Evolutionary conservation across 2,797 vertebrate species (phyloP), one percentile per base, ranked within the genome.

Genomic region (Leptodactylus fallax): DNA sequence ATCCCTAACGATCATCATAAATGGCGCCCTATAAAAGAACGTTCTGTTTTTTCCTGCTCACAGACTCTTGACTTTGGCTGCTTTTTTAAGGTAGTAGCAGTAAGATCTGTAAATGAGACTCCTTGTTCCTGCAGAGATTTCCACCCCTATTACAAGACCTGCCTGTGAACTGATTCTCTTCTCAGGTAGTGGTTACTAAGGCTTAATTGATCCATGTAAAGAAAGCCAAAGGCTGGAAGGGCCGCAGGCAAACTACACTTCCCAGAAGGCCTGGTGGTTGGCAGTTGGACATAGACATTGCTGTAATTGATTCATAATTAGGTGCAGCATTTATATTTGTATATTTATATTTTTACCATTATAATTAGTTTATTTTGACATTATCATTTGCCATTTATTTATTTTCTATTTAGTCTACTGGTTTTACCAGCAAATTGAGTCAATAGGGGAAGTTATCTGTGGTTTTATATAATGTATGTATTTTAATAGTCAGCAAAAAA

Each of bases 41-140:
- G 65, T 36, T 87, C 7, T 76, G 79, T 65, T 74, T 81, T 71
- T 86, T 78, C 47, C 60, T 86, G 79, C 53, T 36, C 53, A 60
- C 45, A 27, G 79, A 51, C 36, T 27, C 49, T 55, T 3, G 13
- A 72, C 74, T 53, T 63, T 25, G 60, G 53, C 27, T 80, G 79
- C 77, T 76, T 51, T 61, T 49, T 78, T 78, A 77, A 72, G 78
- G 27, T 72, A 71, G 53, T 55, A 36, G 85, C 78, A 79, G 60
- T 1, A 36, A 27, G 72, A 87, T 45, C 45, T 63, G 69, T 87
- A 85, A 87, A 90, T 89, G 91, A 77, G 91, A 79, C 61, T 79
- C 88, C 65, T 85, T 92, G 6, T 90, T 91, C 53, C 19, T 53
- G 65, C 21, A 25, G 65, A 80, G 36, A 21, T 25, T 56, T 83